Conservation (phyloP, 1,140 invertebrate species). For the Paralvinella palmiformis region DNA sequence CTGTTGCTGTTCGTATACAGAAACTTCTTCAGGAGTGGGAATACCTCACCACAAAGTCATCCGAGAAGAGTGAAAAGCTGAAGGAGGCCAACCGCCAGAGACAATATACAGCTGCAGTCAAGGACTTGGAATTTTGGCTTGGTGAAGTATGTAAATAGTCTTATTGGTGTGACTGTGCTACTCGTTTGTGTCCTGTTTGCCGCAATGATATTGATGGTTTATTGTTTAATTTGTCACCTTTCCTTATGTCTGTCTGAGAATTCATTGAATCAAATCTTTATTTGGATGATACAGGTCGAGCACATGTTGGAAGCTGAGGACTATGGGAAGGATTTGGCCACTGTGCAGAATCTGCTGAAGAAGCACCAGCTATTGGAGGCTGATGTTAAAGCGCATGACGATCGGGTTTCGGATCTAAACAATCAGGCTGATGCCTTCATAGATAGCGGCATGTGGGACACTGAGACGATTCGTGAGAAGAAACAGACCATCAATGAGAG, state of each 20-base stretch:
- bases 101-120: conserved; percentile 98
- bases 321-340: conserved; percentile 94
- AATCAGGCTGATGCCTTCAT: conserved; percentile 49
- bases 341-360: conserved; percentile 98
- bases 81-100: conserved; percentile 99
- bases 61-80: conserved; percentile 93
- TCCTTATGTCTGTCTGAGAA: background rate
- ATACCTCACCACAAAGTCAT: conserved; percentile 92
- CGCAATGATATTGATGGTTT: background rate
- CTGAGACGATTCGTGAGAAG: conserved; percentile 43
- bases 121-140: conserved; percentile 99
- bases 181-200: background rate
- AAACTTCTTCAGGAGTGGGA: conserved; percentile 99
- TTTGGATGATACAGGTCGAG: conserved; percentile 57
- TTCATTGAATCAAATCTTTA: too few species aligned
- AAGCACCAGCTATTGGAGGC: conserved; percentile 98
- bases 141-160: conserved; percentile 71
- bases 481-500: conserved; percentile 49
- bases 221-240: background rate
- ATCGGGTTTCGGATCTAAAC: conserved; percentile 78
- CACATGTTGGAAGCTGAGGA: conserved; percentile 94
- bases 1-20: conserved; percentile 65
- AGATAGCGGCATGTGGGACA: conserved; percentile 47
- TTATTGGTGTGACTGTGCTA: background rate
- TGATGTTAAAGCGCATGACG: conserved; percentile 84